Base-by-base conservation (phyloP, 2,888 invertebrate genomes). In the Callyntrura sp. region DNA sequence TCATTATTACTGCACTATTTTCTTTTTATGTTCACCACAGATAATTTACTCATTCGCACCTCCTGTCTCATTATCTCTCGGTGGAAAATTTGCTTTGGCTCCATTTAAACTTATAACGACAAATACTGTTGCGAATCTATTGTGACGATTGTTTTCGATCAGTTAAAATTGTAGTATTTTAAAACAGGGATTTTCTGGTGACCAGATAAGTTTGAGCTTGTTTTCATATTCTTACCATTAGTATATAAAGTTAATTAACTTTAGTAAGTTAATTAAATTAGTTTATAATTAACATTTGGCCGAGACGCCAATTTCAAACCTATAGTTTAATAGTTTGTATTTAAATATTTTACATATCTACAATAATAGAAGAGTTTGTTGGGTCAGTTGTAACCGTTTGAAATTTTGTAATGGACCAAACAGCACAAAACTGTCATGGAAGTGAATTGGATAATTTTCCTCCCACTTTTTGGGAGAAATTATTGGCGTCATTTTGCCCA, bases 121-220 rank as follows among this genome's bases (percentile, higher is more conserved):
- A 62, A 62, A 55, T 11, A 11, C 2, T 51, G 57, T 57, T 17
- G 57, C 11, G n/a, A n/a, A n/a, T 68, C 43, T n/a, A 11, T 35
- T 35, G 1, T 28, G 28, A 57, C 11, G n/a, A 6, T 25, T 23
- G 9, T 62, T 62, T 4, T 55, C 55, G 25, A 60, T 17, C 35
- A 6, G 6, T 43, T 43, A 12, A 43, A 4, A 20, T 43, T 17
- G 17, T 43, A 1, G 20, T 79, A 3, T 57, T 23, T 51, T 28
- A n/a, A 55, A 79, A 79, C n/a, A n/a, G 28, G 20, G 25, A 17
- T 17, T 82, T 28, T 35, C 3, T 11, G 55, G 55, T 82, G 81
- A 82, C 81, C 81, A 82, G 81, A 82, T 51, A 82, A 62, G 43
- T 20, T 82, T 82, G 81, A 82, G 81, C 81, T 82, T 60, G 62